A percentile compares a stretch with the other conserved stretches of the same genome.
Evolutionary conservation across 2,797 vertebrate genomes (phyloP).

Genomic region (Vespertilio murinus): DNA sequence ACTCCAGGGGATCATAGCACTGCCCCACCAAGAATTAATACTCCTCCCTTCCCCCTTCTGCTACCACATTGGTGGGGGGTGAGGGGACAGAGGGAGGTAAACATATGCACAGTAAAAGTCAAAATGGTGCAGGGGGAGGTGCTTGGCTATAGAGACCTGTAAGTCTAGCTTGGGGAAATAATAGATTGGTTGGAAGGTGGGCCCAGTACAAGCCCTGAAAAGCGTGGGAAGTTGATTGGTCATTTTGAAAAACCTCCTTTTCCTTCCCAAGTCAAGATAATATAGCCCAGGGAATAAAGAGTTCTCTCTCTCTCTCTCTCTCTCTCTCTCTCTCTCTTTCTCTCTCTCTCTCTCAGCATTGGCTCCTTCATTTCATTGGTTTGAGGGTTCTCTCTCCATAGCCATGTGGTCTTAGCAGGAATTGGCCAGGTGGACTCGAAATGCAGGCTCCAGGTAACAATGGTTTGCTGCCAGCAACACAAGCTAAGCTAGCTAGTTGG

Average conservation of each 20-base stretch:
- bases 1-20: neutral
- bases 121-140: neutral
- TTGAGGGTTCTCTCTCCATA: neutral
- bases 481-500: neutral
- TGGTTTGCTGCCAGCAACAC: neutral
- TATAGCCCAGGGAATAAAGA: neutral
- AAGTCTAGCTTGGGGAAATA: neutral
- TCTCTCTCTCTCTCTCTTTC: rapidly evolving
- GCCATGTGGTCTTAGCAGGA: neutral
- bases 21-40: neutral
- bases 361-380: neutral
- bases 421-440: neutral
- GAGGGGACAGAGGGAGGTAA: neutral
- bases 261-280: neutral
- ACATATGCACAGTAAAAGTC: neutral
- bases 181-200: neutral
- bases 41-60: neutral
- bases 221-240: neutral
- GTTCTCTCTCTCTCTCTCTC: neutral
- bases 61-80: neutral
- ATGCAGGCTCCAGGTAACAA: neutral
- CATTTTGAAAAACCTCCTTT: neutral
- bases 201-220: neutral
- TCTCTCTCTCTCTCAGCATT: neutral
- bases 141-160: neutral